Conservation (phyloP, 2,797 vertebrate genomes). For the Melanitta fusca region DNA sequence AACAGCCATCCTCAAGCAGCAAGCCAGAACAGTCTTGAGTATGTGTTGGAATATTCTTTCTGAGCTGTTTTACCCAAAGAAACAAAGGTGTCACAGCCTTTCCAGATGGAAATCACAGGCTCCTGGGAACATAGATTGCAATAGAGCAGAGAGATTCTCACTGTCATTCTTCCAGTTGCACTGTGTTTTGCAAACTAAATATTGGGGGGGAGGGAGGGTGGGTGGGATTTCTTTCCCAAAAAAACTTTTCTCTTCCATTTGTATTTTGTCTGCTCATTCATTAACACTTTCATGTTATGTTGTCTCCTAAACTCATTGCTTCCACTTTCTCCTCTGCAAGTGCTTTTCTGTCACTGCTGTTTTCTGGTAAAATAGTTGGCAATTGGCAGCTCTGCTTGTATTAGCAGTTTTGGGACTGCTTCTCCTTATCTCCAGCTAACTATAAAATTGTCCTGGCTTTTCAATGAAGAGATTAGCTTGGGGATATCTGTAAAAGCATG, state of each 20-base stretch:
- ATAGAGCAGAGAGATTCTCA: rapidly evolving
- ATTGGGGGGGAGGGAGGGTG: not conserved
- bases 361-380: not conserved
- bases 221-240: not conserved
- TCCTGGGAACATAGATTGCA: not conserved
- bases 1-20: not conserved
- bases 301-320: not conserved
- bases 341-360: not conserved
- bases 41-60: not conserved
- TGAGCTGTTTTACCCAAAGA: not conserved
- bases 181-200: not conserved
- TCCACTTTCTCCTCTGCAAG: not conserved
- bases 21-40: not conserved
- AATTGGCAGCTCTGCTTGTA: not conserved
- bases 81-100: not conserved
- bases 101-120: not conserved
- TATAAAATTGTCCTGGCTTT: not conserved
- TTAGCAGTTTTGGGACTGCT: not conserved
- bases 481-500: not conserved
- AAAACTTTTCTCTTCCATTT: not conserved
- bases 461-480: not conserved
- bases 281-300: not conserved
- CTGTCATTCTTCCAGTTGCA: not conserved
- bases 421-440: not conserved
- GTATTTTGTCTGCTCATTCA: not conserved